Base-by-base conservation (phyloP, 2,113 vertebrate genomes). In the Ptychochromis oligacanthus region DNA sequence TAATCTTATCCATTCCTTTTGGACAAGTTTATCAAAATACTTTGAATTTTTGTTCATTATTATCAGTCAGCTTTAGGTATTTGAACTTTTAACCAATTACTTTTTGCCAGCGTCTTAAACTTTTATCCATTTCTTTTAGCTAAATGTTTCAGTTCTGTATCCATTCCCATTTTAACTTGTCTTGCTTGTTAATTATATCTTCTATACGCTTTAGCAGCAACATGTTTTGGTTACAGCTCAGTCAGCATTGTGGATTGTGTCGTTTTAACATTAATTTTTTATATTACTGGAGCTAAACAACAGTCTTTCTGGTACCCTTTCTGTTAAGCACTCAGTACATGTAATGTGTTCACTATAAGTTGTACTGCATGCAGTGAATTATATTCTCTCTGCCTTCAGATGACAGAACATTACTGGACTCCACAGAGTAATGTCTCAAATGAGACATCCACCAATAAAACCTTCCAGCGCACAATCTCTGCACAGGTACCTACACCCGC, bases 361-460 rank as follows among this genome's bases (percentile, higher is more conserved):
- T 1, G 0, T 49, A n/a, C 20, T 49, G 2, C 55, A n/a, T 59
- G 26, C 6, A 54, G 13, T 59, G 11, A 49, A 6, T 56, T 38
- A 13, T 91, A 70, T 90, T 15, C 14, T 80, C 87, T 93, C 57
- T 26, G 49, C 11, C 5, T 90, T 78, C 93, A 99, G 98, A 99
- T 99, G 98, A 99, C 98, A 18, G 98, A 99, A 89, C 98, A 99
- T 91, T 99, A 99, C 70, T 99, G 98, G 98, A 97, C 98, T 70
- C 98, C 98, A 5, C 98, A 99, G 94, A 99, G 98, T 83, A 99
- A 99, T 0, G 96, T 99, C 40, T 99, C 98, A 82, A 99, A 99
- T 22, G 98, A 99, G 95, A 99, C 98, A 0, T 99, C 98, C 77
- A 99, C 98, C 56, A 98, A 98, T 90, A 99, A 99, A 96, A 99